Conservation (phyloP, 2,797 vertebrate genomes). For the Hoplostethus mediterraneus region DNA sequence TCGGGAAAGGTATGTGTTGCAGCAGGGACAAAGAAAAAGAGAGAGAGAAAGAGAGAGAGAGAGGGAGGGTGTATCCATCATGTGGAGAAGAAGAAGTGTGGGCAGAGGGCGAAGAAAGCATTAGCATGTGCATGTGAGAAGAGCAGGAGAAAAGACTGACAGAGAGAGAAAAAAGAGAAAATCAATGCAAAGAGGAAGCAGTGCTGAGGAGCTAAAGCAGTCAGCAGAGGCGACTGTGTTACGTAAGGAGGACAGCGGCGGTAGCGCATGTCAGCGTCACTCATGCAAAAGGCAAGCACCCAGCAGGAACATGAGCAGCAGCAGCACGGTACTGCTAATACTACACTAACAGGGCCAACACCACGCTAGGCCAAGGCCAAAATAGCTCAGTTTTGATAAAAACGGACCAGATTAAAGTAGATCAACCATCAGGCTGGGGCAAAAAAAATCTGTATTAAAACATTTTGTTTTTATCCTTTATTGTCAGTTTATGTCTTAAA, state of each 20-base stretch:
- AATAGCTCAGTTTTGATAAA: conserved; percentile 25
- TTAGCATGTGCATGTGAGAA: conserved; percentile 54
- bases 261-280: conserved; percentile 53
- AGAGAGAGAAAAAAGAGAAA: conserved; percentile 83
- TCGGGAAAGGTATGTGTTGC: not conserved
- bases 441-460: not conserved
- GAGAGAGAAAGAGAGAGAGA: not conserved
- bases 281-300: conserved; percentile 74
- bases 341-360: not conserved
- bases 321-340: not conserved
- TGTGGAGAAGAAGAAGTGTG: conserved; percentile 51
- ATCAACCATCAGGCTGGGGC: conserved; percentile 30
- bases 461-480: too few species aligned
- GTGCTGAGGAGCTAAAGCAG: conserved; percentile 85
- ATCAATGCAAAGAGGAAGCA: conserved; percentile 81
- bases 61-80: conserved; percentile 5
- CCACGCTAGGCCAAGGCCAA: not conserved
- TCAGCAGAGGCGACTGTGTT: conserved; percentile 77
- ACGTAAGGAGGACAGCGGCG: conserved; percentile 52
- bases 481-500: too few species aligned
- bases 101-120: conserved; percentile 62
- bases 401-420: conserved; percentile 21
- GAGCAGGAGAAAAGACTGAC: conserved; percentile 67
- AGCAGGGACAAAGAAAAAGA: conserved; percentile 26
- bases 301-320: conserved; percentile 37